Conservation (phyloP, 1,140 invertebrate genomes). For the Samia ricini region DNA sequence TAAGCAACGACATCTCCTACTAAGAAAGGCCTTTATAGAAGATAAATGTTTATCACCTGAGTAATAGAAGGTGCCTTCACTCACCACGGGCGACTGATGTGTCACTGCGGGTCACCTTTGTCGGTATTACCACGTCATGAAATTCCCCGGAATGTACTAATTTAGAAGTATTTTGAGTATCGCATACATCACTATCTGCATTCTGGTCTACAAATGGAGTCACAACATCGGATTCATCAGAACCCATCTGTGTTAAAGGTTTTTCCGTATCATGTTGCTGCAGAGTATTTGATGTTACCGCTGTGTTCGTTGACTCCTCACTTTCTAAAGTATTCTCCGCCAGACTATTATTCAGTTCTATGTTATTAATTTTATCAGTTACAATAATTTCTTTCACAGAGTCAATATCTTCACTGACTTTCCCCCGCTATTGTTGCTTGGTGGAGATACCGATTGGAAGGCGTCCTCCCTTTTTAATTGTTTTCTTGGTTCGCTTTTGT, state of each 20-base stretch:
- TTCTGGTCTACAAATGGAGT: conserved; percentile 38
- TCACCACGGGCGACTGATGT: conserved; percentile 71
- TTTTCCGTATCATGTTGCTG: not conserved
- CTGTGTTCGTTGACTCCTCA: not conserved
- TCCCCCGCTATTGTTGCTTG: conserved; percentile 66
- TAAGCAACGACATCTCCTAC: not conserved
- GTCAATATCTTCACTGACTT: conserved; percentile 62
- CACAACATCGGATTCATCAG: conserved; percentile 62
- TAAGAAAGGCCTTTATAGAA: conserved; percentile 33
- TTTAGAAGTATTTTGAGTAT: conserved; percentile 21
- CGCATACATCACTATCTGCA: conserved; percentile 20
- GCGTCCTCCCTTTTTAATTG: conserved; percentile 68
- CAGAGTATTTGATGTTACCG: not conserved
- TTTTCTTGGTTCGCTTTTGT: conserved; percentile 60
- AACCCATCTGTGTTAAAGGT: conserved; percentile 26
- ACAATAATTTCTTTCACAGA: conserved; percentile 46
- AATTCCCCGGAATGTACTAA: conserved; percentile 66
- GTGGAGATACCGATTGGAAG: conserved; percentile 69
- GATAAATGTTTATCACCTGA: conserved; percentile 73
- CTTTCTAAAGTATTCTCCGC: not conserved
- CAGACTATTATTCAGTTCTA: not conserved
- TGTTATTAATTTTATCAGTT: conserved; percentile 2
- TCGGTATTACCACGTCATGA: conserved; percentile 62
- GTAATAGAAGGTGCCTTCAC: conserved; percentile 73
- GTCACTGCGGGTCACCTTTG: conserved; percentile 58